A percentile compares a stretch with the other conserved stretches of the same genome.
Evolutionary conservation across 2,113 vertebrate species (phyloP).

Genomic region (Apodemus speciosus): DNA sequence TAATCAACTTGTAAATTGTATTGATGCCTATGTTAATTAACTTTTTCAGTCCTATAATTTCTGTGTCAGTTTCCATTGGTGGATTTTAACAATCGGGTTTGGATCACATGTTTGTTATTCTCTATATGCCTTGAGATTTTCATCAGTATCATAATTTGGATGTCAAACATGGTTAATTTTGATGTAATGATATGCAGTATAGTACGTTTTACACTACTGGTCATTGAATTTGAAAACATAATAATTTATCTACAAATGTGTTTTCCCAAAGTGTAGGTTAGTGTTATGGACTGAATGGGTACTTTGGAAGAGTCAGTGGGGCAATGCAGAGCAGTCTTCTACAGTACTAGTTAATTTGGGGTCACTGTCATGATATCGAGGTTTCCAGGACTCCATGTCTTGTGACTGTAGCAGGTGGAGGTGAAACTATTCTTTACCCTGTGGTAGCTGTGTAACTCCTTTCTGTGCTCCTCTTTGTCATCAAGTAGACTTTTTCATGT

Average conservation of each 20-base stretch:
- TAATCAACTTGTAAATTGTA: not conserved
- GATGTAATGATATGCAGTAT: not conserved
- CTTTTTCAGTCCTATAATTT: constrained; percentile 17
- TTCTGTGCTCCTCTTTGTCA: not conserved
- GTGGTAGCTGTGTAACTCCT: not conserved
- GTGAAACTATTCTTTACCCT: not conserved
- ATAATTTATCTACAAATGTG: not conserved
- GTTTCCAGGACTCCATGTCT: not conserved
- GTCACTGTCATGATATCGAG: not conserved
- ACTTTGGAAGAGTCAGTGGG: not conserved
- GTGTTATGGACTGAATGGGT: not conserved
- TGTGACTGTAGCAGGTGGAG: not conserved
- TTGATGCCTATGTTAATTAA: not conserved
- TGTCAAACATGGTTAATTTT: constrained; percentile 20
- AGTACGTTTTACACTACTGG: not conserved
- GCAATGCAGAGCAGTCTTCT: not conserved
- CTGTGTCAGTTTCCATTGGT: constrained; percentile 20
- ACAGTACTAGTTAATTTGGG: not conserved
- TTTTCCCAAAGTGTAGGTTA: not conserved
- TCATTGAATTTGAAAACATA: not conserved
- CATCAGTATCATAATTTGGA: not conserved
- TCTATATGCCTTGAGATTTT: not conserved
- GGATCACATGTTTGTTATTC: not conserved
- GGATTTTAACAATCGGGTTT: constrained; percentile 2
- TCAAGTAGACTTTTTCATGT: not conserved